phyloP scores from a whole-genome alignment of 1,140 invertebrate genomes.

The Sipha flava region DNA sequence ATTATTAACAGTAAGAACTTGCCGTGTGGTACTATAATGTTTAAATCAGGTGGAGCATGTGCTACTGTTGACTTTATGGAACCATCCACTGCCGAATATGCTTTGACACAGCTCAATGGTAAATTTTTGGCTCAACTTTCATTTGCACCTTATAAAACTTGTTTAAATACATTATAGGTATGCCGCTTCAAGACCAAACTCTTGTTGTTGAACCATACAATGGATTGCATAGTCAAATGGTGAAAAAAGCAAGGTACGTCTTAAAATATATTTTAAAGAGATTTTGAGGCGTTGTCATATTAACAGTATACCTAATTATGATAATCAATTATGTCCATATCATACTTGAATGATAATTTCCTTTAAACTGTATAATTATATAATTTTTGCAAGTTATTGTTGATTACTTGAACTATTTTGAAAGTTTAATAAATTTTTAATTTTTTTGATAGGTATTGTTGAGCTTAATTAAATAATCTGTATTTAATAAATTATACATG shows the following conservation, averaged over 20 bases:
- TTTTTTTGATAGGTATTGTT: too few species aligned
- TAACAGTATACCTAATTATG: neutral
- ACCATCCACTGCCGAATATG: constrained; percentile 8
- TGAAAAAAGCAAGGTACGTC: constrained; percentile 21
- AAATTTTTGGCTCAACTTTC: neutral
- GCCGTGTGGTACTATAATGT: constrained; percentile 24
- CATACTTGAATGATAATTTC: neutral
- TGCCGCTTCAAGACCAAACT: neutral
- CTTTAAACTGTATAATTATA: neutral
- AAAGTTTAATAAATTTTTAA: too few species aligned
- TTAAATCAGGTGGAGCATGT: constrained; percentile 18
- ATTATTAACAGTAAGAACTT: constrained; percentile 20
- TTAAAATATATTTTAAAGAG: neutral
- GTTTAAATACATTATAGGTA: neutral
- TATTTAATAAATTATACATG: too few species aligned
- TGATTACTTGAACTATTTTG: too few species aligned
- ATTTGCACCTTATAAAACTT: neutral
- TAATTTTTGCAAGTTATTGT: too few species aligned
- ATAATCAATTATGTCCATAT: neutral
- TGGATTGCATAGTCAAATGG: constrained; percentile 21
- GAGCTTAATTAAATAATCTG: too few species aligned
- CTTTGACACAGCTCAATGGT: constrained; percentile 1
- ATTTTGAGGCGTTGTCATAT: neutral
- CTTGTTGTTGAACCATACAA: constrained; percentile 11
- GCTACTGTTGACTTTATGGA: constrained; percentile 24